Percentiles rank a stretch among this genome's conserved stretches.
Conservation (phyloP, 1,140 invertebrate species). For the Cephus cinctus region DNA sequence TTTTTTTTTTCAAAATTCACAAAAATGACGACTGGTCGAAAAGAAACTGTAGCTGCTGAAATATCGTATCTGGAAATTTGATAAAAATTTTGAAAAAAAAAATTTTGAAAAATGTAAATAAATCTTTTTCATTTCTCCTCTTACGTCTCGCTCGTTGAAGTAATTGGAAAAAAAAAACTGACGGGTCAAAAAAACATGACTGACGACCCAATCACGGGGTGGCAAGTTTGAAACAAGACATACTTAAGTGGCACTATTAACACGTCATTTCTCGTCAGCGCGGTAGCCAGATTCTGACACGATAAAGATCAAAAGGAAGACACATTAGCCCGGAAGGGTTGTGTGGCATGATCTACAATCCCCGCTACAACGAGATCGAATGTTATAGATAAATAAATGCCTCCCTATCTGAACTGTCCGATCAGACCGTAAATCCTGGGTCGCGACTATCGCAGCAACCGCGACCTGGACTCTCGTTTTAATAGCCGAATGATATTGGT, state of each 20-base stretch:
- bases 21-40: no score
- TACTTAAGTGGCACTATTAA: neutral
- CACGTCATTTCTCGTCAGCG: neutral
- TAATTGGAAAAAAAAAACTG: no score
- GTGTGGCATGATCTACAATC: slow-evolving; percentile 4
- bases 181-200: no score
- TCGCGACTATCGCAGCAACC: slow-evolving; percentile 2
- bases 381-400: slow-evolving; percentile 14
- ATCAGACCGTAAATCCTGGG: slow-evolving; percentile 11
- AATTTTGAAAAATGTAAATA: no score
- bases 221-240: neutral
- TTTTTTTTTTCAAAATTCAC: no score
- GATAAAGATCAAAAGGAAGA: slow-evolving; percentile 7
- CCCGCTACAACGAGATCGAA: slow-evolving; percentile 9
- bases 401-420: neutral
- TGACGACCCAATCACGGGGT: no score
- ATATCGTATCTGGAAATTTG: no score
- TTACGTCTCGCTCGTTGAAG: no score
- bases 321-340: slow-evolving; percentile 17
- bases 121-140: no score
- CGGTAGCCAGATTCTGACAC: slow-evolving; percentile 1
- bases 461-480: slow-evolving; percentile 18
- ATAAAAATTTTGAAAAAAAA: no score
- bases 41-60: no score
- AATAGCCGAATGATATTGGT: slow-evolving; percentile 20